Evolutionary conservation across 2,113 vertebrate genomes (phyloP).

Genomic region (Gymnogyps californianus): DNA sequence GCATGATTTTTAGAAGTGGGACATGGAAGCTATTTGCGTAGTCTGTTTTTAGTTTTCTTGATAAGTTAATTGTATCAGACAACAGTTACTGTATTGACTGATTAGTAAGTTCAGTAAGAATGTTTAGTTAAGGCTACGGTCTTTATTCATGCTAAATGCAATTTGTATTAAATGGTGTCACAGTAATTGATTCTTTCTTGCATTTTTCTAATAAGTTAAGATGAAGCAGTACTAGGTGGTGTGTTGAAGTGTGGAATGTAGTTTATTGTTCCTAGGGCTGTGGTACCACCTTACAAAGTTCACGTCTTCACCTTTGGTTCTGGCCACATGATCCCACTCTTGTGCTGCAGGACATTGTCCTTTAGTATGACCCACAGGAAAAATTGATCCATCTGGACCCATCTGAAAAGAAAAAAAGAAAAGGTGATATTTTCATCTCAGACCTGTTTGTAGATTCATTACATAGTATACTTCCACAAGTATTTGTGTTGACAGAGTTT

Average conservation of each 20-base stretch:
- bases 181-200: neutral
- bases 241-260: neutral
- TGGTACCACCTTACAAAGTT: neutral
- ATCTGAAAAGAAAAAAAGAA: neutral
- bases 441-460: neutral
- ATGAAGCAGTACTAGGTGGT: neutral
- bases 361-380: neutral
- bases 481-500: neutral
- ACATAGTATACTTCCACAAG: neutral
- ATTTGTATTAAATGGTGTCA: neutral
- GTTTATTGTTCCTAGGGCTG: neutral
- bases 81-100: neutral
- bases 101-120: neutral
- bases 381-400: neutral
- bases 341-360: neutral
- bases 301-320: neutral
- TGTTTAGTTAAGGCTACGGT: neutral
- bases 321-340: neutral
- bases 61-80: neutral
- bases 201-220: neutral
- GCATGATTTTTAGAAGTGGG: neutral
- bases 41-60: neutral
- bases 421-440: neutral
- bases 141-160: neutral
- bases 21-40: neutral